Conservation (phyloP, 1,140 invertebrate genomes). For the Frieseomelitta varia region DNA sequence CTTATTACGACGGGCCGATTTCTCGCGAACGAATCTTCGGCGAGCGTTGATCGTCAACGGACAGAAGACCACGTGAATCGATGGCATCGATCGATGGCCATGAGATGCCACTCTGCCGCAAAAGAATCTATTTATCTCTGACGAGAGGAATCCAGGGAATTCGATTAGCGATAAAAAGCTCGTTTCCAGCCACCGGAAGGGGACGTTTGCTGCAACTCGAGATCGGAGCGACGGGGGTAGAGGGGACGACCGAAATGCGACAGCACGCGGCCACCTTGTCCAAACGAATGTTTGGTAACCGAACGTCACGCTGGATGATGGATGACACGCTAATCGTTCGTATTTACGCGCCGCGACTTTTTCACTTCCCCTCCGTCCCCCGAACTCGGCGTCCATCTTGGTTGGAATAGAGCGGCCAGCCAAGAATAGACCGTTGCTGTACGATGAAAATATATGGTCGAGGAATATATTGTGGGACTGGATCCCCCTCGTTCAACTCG, state of each 20-base stretch:
- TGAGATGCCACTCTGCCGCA: not conserved
- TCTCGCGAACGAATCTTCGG: not conserved
- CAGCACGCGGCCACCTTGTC: slow-evolving; percentile 49
- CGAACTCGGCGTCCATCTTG: slow-evolving; percentile 26
- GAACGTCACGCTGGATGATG: slow-evolving; percentile 69
- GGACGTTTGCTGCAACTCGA: slow-evolving; percentile 11
- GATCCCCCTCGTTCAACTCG: not conserved
- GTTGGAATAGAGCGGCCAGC: not conserved
- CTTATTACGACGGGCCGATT: slow-evolving; percentile 34
- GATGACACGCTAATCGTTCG: slow-evolving; percentile 76
- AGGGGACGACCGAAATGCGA: not conserved
- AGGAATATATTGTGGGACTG: too few species aligned
- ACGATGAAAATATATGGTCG: slow-evolving; percentile 19
- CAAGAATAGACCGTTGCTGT: slow-evolving; percentile 29
- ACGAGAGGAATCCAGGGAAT: slow-evolving; percentile 56
- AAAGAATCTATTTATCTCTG: slow-evolving; percentile 55
- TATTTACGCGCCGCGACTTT: slow-evolving; percentile 70
- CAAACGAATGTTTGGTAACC: slow-evolving; percentile 66
- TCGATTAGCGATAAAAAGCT: slow-evolving; percentile 67
- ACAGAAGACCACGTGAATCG: not conserved
- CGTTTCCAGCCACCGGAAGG: slow-evolving; percentile 46
- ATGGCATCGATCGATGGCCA: not conserved
- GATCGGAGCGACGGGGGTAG: not conserved
- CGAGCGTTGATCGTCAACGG: not conserved
- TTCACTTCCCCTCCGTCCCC: slow-evolving; percentile 12